Evolutionary conservation across 2,888 invertebrate genomes (phyloP), one percentile per base, ranked within the genome.

Genomic region (Orthonevra nobilis): DNA sequence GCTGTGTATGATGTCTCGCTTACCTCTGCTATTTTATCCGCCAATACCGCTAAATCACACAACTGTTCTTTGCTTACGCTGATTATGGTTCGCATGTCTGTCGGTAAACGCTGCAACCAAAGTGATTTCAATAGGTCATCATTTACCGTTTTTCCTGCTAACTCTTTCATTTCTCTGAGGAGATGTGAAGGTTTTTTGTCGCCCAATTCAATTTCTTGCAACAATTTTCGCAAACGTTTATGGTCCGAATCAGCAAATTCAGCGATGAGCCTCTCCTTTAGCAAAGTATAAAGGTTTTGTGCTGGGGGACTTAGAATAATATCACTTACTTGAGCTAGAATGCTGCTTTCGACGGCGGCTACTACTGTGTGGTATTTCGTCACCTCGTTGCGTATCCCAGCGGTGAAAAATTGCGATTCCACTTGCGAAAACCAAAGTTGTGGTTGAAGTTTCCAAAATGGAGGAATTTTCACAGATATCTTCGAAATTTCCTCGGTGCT

Each of bases 351-450:
- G 2, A 85, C 70, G 7, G 81, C 70, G 20, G 82, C 81, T 7
- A 85, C 81, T 1, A 84, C 81, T 1, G 72, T 68, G 46, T 83
- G 81, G 44, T 81, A 83, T 61, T 83, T 83, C 2, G 82, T 82
- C 15, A 15, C 42, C 48, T 85, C 83, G 15, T 46, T 23, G 3
- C 52, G 74, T 40, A 83, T 81, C 6, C 73, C 64, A 1, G 83
- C 61, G 20, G 64, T 56, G 10, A 61, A 64, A 34, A 81, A 82
- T 23, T 82, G 74, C 2, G 79, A 81, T 40, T 85, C 84, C 4
- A 85, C 63, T 54, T 85, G 84, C 2, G 46, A 19, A 28, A 85
- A 82, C 83, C 82, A 85, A 7, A 85, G 54, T 34, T 60, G 63
- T 5, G 74, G 66, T 3, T 66, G 56, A 3, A 36, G 30, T 14